Evolutionary conservation across 2,797 vertebrate species (phyloP), one percentile per base, ranked within the genome.

Genomic region (Eulemur albifrons): DNA sequence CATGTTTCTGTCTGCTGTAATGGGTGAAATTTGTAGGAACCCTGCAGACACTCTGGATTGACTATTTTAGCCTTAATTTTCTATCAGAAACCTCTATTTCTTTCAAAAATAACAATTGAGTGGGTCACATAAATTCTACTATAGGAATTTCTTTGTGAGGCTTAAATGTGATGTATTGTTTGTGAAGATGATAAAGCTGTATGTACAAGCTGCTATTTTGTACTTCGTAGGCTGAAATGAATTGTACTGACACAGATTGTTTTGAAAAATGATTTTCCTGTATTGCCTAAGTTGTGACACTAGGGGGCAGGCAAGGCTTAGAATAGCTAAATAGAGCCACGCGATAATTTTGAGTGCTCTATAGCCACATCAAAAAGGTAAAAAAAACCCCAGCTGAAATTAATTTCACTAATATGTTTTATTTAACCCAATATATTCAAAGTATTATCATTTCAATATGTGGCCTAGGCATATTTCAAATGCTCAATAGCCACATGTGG

Each of bases 231-330:
- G 25, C 38, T 48, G 23, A 76, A 84, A 70, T 61, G 90, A 61
- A 73, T 43, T 45, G 43, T 38, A 63, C n/a, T 57, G 25, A 59
- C 18, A 5, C 38, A 23, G 23, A 61, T 72, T 25, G 48, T 72
- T 80, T 87, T 32, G 75, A 82, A 93, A 89, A 90, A 82, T 27
- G 43, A 27, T n/a, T 91, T 95, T 70, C 45, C 23, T 94, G 81
- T n/a, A 52, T 54, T 97, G 72, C 96, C 95, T 8, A 84, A 52
- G 21, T 84, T 9, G 50, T 35, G 96, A 98, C 99, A 99, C 98
- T 98, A 98, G 99, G 98, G 98, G 99, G 98, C 98, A 99, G 99
- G 97, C 98, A 98, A 98, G 97, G 99, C 98, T 97, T 97, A 98
- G 97, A 97, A 99, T 87, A 35, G 86, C 48, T 2, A 5, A n/a